These are phyloP conservation scores for Channa striata DNA, from an alignment of 2,797 vertebrate species.

Conservation along the genomic window DNA sequence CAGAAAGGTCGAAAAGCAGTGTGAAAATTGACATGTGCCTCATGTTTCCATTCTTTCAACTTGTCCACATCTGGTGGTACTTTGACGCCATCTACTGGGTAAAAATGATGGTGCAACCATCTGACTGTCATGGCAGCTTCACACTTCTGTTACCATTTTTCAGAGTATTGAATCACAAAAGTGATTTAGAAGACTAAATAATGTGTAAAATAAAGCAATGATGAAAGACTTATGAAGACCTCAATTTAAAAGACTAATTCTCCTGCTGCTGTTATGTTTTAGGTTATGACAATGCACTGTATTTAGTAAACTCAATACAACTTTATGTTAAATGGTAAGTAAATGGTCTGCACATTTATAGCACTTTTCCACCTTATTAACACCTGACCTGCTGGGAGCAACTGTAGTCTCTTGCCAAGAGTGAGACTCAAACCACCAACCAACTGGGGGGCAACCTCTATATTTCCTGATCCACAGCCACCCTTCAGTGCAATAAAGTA, in stretches of 20 bases:
- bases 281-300: too few species aligned
- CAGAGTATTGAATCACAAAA: background rate
- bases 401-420: too few species aligned
- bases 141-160: too few species aligned
- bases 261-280: background rate
- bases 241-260: background rate
- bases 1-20: slow-evolving; percentile 14
- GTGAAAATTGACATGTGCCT: background rate
- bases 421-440: too few species aligned
- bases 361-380: too few species aligned
- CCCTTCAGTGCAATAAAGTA: background rate
- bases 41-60: background rate
- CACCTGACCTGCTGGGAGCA: too few species aligned
- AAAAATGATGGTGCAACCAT: background rate
- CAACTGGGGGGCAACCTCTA: too few species aligned
- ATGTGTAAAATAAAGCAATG: background rate
- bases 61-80: background rate
- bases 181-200: background rate
- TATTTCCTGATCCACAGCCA: too few species aligned
- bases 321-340: too few species aligned
- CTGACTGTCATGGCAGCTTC: too few species aligned
- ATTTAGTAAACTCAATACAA: too few species aligned
- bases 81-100: slow-evolving; percentile 57
- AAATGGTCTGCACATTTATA: too few species aligned
- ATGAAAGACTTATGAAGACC: background rate